Percentiles rank a stretch among this genome's conserved stretches.
Evolutionary conservation across 2,113 vertebrate genomes (phyloP).

Genomic region (Megaptera novaeangliae): DNA sequence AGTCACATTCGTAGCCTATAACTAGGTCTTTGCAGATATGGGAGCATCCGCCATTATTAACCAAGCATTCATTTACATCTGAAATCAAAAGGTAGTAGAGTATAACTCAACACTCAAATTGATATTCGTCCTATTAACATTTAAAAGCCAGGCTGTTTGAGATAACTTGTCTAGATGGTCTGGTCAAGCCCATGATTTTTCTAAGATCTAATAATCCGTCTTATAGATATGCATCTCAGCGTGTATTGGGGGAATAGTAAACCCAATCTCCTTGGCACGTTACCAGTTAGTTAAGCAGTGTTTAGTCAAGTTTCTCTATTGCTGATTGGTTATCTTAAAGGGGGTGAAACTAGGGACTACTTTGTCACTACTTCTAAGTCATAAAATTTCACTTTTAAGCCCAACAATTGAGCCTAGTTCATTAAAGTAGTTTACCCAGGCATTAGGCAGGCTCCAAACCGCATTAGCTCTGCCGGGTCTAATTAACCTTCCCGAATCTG

Average conservation of each 20-base stretch:
- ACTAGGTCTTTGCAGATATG: constrained; percentile 94
- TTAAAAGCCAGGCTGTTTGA: background rate
- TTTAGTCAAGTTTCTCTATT: background rate
- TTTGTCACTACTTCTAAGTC: background rate
- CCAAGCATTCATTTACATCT: constrained; percentile 93
- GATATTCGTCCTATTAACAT: background rate
- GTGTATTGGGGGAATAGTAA: background rate
- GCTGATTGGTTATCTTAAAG: background rate
- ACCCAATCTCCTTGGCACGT: background rate
- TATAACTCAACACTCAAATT: background rate
- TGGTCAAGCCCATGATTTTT: background rate
- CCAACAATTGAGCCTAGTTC: background rate
- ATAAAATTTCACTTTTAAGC: background rate
- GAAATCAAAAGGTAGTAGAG: constrained; percentile 42
- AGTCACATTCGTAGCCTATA: constrained; percentile 94
- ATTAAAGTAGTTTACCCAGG: background rate
- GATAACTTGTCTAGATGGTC: background rate
- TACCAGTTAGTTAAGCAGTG: background rate
- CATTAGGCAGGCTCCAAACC: background rate
- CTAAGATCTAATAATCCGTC: background rate
- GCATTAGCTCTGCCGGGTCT: background rate
- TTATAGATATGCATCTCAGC: background rate
- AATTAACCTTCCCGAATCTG: background rate
- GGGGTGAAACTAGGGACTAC: background rate
- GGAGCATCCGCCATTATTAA: constrained; percentile 96